These are phyloP conservation scores for Zele albiditarsus DNA, from an alignment of 2,888 invertebrate species.

Conservation along the genomic window DNA sequence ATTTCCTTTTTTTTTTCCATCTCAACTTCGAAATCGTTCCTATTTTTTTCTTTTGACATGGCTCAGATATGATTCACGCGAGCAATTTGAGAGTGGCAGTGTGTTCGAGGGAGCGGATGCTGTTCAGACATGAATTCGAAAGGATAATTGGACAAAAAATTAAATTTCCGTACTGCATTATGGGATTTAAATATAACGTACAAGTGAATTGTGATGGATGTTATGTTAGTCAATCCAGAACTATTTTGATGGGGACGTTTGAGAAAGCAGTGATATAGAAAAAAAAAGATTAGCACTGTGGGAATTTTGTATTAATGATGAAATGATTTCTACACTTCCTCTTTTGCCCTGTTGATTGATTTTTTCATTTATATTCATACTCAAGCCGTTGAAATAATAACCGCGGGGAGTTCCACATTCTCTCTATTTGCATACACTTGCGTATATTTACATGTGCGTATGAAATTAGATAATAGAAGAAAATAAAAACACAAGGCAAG, in stretches of 20 bases:
- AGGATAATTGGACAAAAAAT: background rate
- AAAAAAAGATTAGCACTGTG: background rate
- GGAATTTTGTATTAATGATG: background rate
- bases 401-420: background rate
- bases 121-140: conserved; percentile 28
- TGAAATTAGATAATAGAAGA: conserved; percentile 18
- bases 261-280: background rate
- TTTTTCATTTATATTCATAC: background rate
- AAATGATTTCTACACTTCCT: background rate
- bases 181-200: background rate
- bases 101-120: conserved; percentile 65
- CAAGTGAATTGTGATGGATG: background rate
- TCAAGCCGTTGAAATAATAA: background rate
- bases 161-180: background rate
- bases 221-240: conserved; percentile 7
- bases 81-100: conserved; percentile 78
- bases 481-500: conserved; percentile 15
- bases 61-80: conserved; percentile 78
- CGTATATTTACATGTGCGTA: conserved; percentile 16
- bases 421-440: conserved; percentile 2
- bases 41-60: conserved; percentile 71
- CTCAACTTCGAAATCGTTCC: conserved; percentile 61
- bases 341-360: background rate
- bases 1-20: background rate
- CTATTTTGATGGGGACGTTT: background rate